Base-by-base conservation (phyloP, 1,140 invertebrate species). In the Belonocnema kinseyi region DNA sequence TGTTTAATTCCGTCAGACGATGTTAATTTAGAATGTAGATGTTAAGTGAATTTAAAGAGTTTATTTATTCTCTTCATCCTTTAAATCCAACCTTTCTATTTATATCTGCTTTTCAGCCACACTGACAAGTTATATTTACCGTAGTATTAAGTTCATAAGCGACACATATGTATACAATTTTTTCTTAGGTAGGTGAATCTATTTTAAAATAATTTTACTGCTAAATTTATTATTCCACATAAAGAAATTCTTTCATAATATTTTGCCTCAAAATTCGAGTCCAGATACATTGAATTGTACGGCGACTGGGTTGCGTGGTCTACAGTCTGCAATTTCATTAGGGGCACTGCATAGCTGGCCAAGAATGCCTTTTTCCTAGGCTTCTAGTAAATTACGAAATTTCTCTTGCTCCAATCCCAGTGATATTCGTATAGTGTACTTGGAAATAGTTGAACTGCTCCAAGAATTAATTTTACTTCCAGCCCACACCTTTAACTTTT, bases 241-340 rank as follows among this genome's bases (percentile, higher is more conserved):
- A 46, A 66, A 66, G 19, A 0, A 40, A 66, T n/a, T 8, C 33
- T 66, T 40, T 66, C 4, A 33, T n/a, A 4, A 14, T 40, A 56
- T 56, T 19, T 19, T 10, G 0, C 33, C 14, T n/a, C 14, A 16
- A 66, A 66, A 46, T 16, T 66, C 26, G 0, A 14, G 14, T 66
- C 26, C 26, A 17, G 16, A 21, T 46, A n/a, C 14, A n/a, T 40
- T 66, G 21, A 66, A 66, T 46, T n/a, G 17, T 16, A 33, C 14
- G 26, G 46, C 61, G 13, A 17, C 5, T 40, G 70, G 61, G 73
- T 75, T 73, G 46, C 26, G 46, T 10, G 14, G 72, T 77, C 33
- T 66, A 66, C 58, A 66, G 13, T 40, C 33, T 77, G 78, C 85
- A 86, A 88, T 89, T 89, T 88, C 88, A 89, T 88, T 89, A 89